Conservation (phyloP, 2,888 invertebrate genomes). For the Gari tellinella region DNA sequence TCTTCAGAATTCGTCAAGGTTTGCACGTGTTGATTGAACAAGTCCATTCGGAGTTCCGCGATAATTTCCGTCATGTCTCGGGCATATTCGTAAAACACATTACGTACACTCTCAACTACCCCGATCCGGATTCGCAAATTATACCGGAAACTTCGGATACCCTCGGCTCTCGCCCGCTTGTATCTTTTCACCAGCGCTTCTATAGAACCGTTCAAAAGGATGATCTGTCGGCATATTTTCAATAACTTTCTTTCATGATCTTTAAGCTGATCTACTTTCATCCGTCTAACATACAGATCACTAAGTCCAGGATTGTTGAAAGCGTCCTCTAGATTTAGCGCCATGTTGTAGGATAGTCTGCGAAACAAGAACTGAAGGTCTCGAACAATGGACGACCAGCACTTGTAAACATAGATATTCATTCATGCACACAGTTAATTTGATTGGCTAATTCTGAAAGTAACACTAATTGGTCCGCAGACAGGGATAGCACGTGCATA, state of each 20-base stretch:
- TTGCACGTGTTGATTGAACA: slow-evolving; percentile 6
- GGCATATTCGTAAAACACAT: slow-evolving; percentile 18
- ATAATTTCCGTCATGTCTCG: slow-evolving; percentile 14
- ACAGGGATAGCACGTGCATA: no score
- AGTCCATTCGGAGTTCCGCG: slow-evolving; percentile 14
- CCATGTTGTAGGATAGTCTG: no score
- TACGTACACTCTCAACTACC: slow-evolving; percentile 10
- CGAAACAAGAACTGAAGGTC: no score
- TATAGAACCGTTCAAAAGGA: slow-evolving; percentile 8
- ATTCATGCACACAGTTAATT: no score
- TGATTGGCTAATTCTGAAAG: no score
- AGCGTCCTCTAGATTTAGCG: no score
- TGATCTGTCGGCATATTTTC: slow-evolving; percentile 5
- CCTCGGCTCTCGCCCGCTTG: neutral
- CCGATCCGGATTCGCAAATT: slow-evolving; percentile 12
- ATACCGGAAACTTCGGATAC: slow-evolving; percentile 16
- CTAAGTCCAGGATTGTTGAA: no score
- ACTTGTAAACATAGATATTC: no score
- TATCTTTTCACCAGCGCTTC: slow-evolving; percentile 3
- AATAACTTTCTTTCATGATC: slow-evolving; percentile 2
- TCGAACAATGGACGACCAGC: no score
- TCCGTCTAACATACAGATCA: no score
- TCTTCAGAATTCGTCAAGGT: neutral
- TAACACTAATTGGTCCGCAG: no score
- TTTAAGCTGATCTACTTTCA: neutral